phyloP scores from a whole-genome alignment of 1,140 invertebrate species.

The Euschistus heros region DNA sequence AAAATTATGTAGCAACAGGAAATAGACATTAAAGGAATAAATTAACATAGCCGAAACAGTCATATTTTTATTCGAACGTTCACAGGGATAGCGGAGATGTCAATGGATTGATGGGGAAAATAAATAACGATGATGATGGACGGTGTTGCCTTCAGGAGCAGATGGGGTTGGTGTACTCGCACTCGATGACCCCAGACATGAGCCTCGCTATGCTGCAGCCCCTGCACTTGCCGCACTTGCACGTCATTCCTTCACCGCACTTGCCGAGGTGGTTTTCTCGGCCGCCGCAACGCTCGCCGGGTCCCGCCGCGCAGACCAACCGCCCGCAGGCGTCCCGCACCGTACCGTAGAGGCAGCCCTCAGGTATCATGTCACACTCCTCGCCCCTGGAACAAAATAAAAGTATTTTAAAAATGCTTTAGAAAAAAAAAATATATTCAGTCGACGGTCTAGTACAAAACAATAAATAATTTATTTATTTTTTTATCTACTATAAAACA shows the following conservation, averaged over 20 bases:
- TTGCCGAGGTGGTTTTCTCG: constrained; percentile 28
- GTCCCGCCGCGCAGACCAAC: constrained; percentile 30
- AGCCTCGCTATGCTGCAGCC: constrained; percentile 29
- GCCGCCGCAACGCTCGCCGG: constrained; percentile 31
- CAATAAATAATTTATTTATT: no score
- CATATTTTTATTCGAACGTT: no score
- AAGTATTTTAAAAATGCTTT: no score
- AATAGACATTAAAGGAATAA: no score
- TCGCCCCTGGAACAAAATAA: constrained; percentile 20
- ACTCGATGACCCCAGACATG: constrained; percentile 19
- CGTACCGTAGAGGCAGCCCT: constrained; percentile 28
- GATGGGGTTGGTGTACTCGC: constrained; percentile 15
- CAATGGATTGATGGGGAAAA: no score
- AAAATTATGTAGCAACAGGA: no score
- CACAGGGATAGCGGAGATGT: no score
- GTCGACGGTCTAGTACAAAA: no score
- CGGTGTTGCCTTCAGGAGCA: neutral
- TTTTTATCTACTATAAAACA: no score
- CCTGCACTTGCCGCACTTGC: constrained; percentile 31
- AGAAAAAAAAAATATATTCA: no score
- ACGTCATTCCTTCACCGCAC: constrained; percentile 33
- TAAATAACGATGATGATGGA: no score
- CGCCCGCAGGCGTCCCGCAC: constrained; percentile 29
- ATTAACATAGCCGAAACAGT: no score
- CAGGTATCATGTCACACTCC: constrained; percentile 27